These are phyloP conservation scores for Biston betularia DNA, from an alignment of 2,888 invertebrate genomes.

Conservation along the genomic window DNA sequence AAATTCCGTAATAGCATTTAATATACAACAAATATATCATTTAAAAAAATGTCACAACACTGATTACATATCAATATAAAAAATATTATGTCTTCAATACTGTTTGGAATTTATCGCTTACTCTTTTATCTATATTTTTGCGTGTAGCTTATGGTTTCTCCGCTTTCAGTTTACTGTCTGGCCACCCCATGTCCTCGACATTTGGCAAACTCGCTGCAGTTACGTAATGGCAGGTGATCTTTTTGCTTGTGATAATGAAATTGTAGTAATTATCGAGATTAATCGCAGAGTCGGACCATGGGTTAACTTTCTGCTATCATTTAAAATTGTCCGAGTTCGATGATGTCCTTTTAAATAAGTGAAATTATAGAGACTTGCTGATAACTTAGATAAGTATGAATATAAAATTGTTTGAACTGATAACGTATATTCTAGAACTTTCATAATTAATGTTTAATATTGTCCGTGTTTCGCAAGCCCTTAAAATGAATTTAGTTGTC, in stretches of 20 bases:
- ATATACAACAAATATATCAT: too few relatives aligned
- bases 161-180: slow-evolving; percentile 39
- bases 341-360: not conserved
- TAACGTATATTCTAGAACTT: too few relatives aligned
- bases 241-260: slow-evolving; percentile 55
- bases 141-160: not conserved
- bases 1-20: too few relatives aligned
- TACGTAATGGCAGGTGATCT: slow-evolving; percentile 70
- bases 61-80: too few relatives aligned
- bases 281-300: slow-evolving; percentile 35
- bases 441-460: too few relatives aligned
- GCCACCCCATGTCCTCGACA: slow-evolving; percentile 60
- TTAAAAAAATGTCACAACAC: too few relatives aligned
- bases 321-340: slow-evolving; percentile 1
- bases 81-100: too few relatives aligned
- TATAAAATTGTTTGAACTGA: too few relatives aligned
- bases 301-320: slow-evolving; percentile 26
- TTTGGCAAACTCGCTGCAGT: slow-evolving; percentile 67
- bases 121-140: too few relatives aligned
- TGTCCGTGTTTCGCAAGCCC: too few relatives aligned
- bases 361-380: slow-evolving; percentile 1
- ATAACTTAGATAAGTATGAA: not conserved
- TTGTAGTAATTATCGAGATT: slow-evolving; percentile 50
- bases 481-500: too few relatives aligned
- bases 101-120: too few relatives aligned